Conservation (phyloP, 2,888 invertebrate genomes). For the Agrochola circellaris region DNA sequence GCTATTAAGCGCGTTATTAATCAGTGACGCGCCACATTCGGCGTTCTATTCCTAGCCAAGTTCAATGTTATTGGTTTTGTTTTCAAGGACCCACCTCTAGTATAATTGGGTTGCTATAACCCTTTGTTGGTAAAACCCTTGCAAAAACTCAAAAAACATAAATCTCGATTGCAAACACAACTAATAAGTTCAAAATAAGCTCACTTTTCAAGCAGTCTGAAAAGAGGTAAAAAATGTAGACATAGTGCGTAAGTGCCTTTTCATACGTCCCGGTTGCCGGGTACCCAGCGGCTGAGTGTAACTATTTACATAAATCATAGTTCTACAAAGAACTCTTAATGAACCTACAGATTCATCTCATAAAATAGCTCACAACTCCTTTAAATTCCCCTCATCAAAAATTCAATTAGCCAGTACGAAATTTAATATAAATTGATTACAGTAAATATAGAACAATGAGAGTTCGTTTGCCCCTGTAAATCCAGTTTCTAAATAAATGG, state of each 20-base stretch:
- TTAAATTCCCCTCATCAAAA: slow-evolving; percentile 66
- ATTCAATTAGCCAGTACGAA: slow-evolving; percentile 71
- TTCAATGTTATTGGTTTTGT: too few relatives aligned
- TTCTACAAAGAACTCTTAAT: slow-evolving; percentile 43
- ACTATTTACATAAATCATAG: slow-evolving; percentile 31
- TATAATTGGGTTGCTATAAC: too few relatives aligned
- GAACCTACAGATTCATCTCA: slow-evolving; percentile 33
- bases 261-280: too few relatives aligned
- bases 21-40: too few relatives aligned
- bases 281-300: too few relatives aligned
- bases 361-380: slow-evolving; percentile 50
- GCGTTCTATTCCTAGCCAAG: too few relatives aligned
- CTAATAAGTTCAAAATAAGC: not conserved
- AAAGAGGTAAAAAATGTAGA: not conserved
- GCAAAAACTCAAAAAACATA: too few relatives aligned
- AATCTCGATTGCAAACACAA: not conserved
- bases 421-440: slow-evolving; percentile 78
- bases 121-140: too few relatives aligned
- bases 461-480: slow-evolving; percentile 76
- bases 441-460: slow-evolving; percentile 77
- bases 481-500: slow-evolving; percentile 71
- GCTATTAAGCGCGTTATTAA: too few relatives aligned
- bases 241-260: too few relatives aligned
- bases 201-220: not conserved
- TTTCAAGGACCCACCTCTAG: too few relatives aligned